Evolutionary conservation across 2,113 vertebrate species (phyloP).

Genomic region (Neolamprologus falcicula): DNA sequence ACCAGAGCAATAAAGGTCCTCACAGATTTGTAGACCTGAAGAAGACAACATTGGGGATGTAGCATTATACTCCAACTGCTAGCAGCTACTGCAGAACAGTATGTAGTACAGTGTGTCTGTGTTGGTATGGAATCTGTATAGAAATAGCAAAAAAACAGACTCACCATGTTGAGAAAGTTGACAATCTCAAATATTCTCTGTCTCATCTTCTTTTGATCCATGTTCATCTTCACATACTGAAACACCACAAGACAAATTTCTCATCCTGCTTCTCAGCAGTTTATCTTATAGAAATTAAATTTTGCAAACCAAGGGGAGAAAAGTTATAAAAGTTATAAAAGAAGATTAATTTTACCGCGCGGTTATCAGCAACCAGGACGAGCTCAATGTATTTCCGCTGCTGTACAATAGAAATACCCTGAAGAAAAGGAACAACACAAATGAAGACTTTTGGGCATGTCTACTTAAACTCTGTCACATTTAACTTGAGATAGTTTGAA

Average conservation of each 20-base stretch:
- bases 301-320: background rate
- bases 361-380: constrained; percentile 65
- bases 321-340: background rate
- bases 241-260: background rate
- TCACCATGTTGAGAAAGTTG: background rate
- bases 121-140: background rate
- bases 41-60: background rate
- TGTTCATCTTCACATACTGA: background rate
- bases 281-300: background rate
- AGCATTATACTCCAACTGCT: background rate
- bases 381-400: constrained; percentile 70
- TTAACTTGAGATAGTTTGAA: background rate
- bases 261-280: background rate
- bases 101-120: background rate
- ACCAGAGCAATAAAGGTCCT: background rate
- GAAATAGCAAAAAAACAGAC: background rate
- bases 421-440: background rate
- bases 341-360: constrained; percentile 33
- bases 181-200: background rate
- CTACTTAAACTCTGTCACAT: background rate
- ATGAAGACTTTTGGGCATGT: background rate
- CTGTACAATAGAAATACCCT: constrained; percentile 55
- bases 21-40: background rate
- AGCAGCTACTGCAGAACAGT: background rate
- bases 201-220: background rate